These are phyloP conservation scores for Smithornis capensis DNA, from an alignment of 2,113 vertebrate genomes.

Conservation along the genomic window DNA sequence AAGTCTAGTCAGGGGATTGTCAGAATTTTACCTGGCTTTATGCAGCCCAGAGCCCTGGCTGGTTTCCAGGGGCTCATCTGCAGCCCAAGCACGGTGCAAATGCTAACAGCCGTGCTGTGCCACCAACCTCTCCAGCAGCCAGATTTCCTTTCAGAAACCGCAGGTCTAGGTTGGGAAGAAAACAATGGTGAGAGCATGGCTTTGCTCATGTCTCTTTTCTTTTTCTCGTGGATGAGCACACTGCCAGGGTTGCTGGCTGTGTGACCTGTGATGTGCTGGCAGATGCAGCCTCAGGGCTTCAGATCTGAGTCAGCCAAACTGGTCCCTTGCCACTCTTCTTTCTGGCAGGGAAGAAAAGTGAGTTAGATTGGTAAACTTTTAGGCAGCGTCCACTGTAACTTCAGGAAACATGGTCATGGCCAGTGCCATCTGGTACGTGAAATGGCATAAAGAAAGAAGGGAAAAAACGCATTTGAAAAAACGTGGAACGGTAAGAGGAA, in stretches of 20 bases:
- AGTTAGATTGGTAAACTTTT: not conserved
- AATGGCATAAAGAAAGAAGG: not conserved
- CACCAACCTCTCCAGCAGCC: not conserved
- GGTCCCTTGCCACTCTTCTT: not conserved
- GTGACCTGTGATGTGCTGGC: not conserved
- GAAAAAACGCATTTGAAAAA: not conserved
- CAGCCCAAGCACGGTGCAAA: rapidly evolving
- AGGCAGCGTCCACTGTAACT: not conserved
- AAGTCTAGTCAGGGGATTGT: not conserved
- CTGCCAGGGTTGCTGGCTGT: rapidly evolving
- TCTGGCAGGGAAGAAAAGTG: not conserved
- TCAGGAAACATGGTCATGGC: not conserved
- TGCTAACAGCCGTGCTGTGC: not conserved
- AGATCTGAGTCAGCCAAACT: not conserved
- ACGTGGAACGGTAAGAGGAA: not conserved
- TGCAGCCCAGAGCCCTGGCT: not conserved
- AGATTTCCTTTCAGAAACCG: not conserved
- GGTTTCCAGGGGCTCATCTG: not conserved
- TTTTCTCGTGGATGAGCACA: not conserved
- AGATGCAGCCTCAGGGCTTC: not conserved
- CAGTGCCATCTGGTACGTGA: not conserved
- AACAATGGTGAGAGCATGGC: not conserved
- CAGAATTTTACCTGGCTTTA: not conserved
- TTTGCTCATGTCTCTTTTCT: not conserved
- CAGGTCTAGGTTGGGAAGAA: not conserved